phyloP scores from a whole-genome alignment of 2,888 invertebrate species.

The Micropterix aruncella region DNA sequence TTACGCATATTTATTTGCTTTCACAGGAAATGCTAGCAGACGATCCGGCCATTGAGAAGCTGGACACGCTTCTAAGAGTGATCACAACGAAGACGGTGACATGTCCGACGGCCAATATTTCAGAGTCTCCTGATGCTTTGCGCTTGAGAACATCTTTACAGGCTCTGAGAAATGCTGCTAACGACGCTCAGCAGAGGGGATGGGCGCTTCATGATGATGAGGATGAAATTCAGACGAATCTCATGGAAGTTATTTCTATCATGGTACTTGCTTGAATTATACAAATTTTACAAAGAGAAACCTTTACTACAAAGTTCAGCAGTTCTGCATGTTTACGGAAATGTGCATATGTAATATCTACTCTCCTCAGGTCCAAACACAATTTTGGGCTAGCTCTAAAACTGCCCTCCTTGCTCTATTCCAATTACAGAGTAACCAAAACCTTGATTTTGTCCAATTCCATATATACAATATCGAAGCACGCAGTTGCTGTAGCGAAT shows the following conservation, averaged over 20 bases:
- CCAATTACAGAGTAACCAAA: too few relatives aligned
- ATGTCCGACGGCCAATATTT: slow-evolving; percentile 48
- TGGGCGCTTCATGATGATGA: slow-evolving; percentile 95
- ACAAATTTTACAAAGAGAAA: too few relatives aligned
- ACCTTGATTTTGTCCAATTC: too few relatives aligned
- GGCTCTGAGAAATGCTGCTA: slow-evolving; percentile 77
- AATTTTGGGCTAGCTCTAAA: too few relatives aligned
- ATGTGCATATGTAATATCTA: too few relatives aligned
- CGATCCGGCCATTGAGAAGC: slow-evolving; percentile 9
- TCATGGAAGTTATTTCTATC: slow-evolving; percentile 70
- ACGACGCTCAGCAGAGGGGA: slow-evolving; percentile 89
- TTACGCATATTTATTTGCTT: too few relatives aligned
- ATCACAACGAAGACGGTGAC: slow-evolving; percentile 17
- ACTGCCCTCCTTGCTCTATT: too few relatives aligned
- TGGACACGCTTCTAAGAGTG: slow-evolving; percentile 27
- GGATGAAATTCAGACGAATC: slow-evolving; percentile 70
- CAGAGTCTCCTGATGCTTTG: slow-evolving; percentile 74
- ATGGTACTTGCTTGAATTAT: slow-evolving; percentile 49
- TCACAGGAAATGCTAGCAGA: background rate
- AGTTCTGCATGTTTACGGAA: too few relatives aligned
- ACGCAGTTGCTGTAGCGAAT: too few relatives aligned
- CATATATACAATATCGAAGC: too few relatives aligned
- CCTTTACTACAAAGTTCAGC: too few relatives aligned
- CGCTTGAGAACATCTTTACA: slow-evolving; percentile 71
- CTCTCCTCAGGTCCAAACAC: too few relatives aligned